A percentile compares a stretch with the other conserved stretches of the same genome.
phyloP scores from a whole-genome alignment of 30 jellyfish, hydroid and myxozoan genomes.

The Chrysaora quinquecirrha region DNA sequence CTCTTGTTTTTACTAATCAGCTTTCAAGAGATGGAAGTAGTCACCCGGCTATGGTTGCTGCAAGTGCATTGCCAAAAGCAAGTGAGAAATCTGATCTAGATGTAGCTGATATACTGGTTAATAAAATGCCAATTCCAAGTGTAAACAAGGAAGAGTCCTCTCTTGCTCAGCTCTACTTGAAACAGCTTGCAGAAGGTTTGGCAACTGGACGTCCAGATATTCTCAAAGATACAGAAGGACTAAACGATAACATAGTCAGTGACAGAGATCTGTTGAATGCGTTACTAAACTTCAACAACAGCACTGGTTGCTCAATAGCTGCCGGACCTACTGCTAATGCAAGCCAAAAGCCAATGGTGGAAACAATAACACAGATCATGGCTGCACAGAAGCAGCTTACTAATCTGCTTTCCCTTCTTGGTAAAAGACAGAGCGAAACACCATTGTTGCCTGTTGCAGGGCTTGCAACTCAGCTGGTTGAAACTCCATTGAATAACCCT shows the following conservation, averaged over 20 bases:
- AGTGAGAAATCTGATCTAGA: constrained; percentile 93
- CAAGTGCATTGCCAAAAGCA: constrained; percentile 55
- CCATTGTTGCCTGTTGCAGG: constrained; percentile 57
- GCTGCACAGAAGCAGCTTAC: constrained; percentile 82
- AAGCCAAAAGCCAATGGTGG: constrained; percentile 56
- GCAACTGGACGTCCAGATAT: constrained; percentile 49
- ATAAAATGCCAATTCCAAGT: constrained; percentile 98
- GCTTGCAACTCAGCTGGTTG: constrained; percentile 62
- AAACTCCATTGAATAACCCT: constrained; percentile 77
- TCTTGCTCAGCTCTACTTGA: constrained; percentile 74
- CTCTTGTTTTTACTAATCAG: constrained; percentile 67
- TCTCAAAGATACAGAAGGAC: constrained; percentile 31
- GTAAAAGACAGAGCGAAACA: constrained; percentile 49
- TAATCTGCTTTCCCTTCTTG: constrained; percentile 64
- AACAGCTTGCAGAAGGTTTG: constrained; percentile 74
- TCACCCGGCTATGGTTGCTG: constrained; percentile 47
- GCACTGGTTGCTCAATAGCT: constrained; percentile 13
- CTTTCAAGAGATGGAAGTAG: constrained; percentile 29
- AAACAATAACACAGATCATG: constrained; percentile 59
- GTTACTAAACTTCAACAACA: constrained; percentile 17
- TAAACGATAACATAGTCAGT: constrained; percentile 2
- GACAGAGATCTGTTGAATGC: constrained; percentile 39
- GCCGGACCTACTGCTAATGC: constrained; percentile 30
- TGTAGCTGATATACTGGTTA: constrained; percentile 95
- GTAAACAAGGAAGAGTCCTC: constrained; percentile 83